Evolutionary conservation across 2,888 invertebrate genomes (phyloP), one percentile per base, ranked within the genome.

Genomic region (Andrena minutula): DNA sequence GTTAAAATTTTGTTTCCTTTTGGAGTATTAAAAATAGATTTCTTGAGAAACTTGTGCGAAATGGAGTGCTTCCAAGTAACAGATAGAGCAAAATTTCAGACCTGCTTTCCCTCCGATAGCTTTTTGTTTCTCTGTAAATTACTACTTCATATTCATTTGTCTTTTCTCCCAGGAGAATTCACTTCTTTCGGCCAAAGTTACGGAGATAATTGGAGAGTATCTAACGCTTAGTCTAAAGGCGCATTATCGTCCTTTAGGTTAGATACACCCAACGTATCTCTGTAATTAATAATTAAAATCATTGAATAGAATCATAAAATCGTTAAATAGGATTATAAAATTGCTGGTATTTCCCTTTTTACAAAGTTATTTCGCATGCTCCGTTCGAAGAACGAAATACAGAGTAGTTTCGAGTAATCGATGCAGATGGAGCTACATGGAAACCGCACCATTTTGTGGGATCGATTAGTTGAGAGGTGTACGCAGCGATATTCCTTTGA

Each of bases 391-490:
- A 79, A 79, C 20, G 49, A 49, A 47, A 49, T 49, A 28, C 0
- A 7, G 2, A 12, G 3, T 26, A 66, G 23, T 68, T 64, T 73
- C 64, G 64, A 74, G 5, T 49, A 68, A 69, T 73, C 63, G 73
- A 61, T 63, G 47, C 47, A 82, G 82, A 73, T 58, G 76, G 69
- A 65, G 82, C 73, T 32, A 51, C 32, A 23, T 47, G 6, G 5
- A 47, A 49, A 41, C 28, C 12, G 56, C 10, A 7, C 51, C 66
- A 68, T 83, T 83, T 80, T 68, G 70, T 58, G 32, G 28, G 75
- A 86, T 86, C 86, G 86, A 86, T 86, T 86, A 77, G 78, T 75
- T 79, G 82, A 87, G 73, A 74, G 71, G 30, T 81, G 61, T 83
- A 65, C 75, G 75, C 81, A 85, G 72, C 86, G 86, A 87, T 86